Conservation (phyloP, 2,797 vertebrate genomes). For the Diceros bicornis region DNA sequence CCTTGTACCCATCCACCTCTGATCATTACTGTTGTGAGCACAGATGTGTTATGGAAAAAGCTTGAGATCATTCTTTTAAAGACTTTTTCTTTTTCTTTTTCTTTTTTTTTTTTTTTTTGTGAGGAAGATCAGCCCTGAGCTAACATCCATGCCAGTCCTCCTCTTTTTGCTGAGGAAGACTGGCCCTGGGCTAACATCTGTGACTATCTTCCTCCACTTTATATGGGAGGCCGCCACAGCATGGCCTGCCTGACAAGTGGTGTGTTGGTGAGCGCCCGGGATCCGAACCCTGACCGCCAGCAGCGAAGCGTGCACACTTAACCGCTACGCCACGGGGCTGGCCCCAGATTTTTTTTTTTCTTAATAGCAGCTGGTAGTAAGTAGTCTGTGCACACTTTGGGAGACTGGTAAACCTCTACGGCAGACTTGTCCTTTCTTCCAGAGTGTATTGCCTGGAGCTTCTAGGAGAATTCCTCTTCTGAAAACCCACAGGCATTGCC, state of each 20-base stretch:
- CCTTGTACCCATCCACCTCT: background rate
- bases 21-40: background rate
- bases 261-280: too few relatives aligned
- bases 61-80: background rate
- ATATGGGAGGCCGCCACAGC: too few relatives aligned
- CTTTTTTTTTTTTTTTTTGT: too few relatives aligned
- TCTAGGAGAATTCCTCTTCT: conserved; percentile 45
- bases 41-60: background rate
- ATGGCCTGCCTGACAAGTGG: too few relatives aligned
- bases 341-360: background rate
- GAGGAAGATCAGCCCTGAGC: too few relatives aligned
- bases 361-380: background rate
- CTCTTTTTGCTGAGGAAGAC: too few relatives aligned
- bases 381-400: background rate
- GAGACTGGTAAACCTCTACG: background rate
- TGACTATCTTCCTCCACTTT: too few relatives aligned
- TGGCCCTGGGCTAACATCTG: too few relatives aligned
- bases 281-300: too few relatives aligned
- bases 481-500: conserved; percentile 36
- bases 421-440: background rate
- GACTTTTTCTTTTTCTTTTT: background rate
- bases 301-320: too few relatives aligned
- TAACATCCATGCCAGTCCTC: too few relatives aligned
- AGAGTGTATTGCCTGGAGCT: background rate
- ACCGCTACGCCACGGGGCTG: too few relatives aligned